These are phyloP conservation scores for Drosophila phalerata DNA, from an alignment of 2,888 invertebrate genomes.

Conservation along the genomic window DNA sequence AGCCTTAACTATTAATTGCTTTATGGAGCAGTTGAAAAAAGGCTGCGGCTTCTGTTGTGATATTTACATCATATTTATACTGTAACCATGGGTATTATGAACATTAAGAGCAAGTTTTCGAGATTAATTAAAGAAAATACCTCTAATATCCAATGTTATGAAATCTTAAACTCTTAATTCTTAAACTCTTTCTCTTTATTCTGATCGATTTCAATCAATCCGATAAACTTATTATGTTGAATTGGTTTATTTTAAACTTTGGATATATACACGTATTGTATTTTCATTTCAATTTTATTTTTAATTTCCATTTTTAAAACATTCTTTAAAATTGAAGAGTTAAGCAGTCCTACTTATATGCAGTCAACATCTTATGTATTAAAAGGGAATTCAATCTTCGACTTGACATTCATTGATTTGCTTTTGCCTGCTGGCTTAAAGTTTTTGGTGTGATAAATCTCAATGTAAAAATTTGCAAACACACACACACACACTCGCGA, in stretches of 20 bases:
- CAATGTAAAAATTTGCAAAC: conserved; percentile 76
- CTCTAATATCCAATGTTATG: too few species aligned
- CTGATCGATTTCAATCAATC: too few species aligned
- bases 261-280: too few species aligned
- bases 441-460: conserved; percentile 79
- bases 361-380: too few species aligned
- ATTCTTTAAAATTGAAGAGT: too few species aligned
- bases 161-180: too few species aligned
- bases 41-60: conserved; percentile 40
- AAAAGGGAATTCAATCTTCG: conserved; percentile 32
- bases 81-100: conserved; percentile 6
- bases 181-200: too few species aligned
- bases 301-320: too few species aligned
- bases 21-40: conserved; percentile 44
- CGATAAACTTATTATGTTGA: too few species aligned
- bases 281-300: too few species aligned
- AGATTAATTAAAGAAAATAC: not conserved
- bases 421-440: conserved; percentile 47
- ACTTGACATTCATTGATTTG: conserved; percentile 18
- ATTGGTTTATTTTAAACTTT: too few species aligned
- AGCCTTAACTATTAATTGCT: conserved; percentile 67
- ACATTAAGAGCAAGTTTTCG: not conserved
- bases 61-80: conserved; percentile 42
- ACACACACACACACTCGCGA: conserved; percentile 22
- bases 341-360: too few species aligned